Percentiles rank a stretch among this genome's conserved stretches.
These are phyloP conservation scores for Lerema accius DNA, from an alignment of 1,140 invertebrate species.

Conservation along the genomic window DNA sequence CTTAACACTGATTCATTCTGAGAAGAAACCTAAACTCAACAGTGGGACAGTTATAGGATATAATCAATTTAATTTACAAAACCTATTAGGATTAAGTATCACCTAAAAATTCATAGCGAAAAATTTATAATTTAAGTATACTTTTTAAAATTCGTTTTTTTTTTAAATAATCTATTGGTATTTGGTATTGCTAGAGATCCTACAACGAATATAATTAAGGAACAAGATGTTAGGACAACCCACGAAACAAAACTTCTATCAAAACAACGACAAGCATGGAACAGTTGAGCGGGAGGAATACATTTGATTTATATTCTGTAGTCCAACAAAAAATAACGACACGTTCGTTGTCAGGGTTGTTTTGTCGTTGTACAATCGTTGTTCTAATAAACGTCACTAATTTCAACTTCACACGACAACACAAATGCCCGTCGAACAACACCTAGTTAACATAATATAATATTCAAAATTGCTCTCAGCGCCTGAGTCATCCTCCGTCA, in stretches of 20 bases:
- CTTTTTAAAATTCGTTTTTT: no score
- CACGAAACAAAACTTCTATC: not conserved
- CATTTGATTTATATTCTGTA: conserved; percentile 10
- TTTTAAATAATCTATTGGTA: no score
- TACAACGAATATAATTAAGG: no score
- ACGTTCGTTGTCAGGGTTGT: conserved; percentile 16
- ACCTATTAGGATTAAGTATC: no score
- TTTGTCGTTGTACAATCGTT: conserved; percentile 53
- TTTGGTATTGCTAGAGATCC: no score
- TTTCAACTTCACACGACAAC: conserved; percentile 64
- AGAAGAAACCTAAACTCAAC: no score
- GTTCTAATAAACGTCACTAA: conserved; percentile 77
- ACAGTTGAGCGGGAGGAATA: not conserved
- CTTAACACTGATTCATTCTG: no score
- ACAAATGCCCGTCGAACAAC: conserved; percentile 53
- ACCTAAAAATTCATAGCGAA: no score
- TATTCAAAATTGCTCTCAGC: conserved; percentile 78
- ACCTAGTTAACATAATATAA: conserved; percentile 81
- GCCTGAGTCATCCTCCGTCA: conserved; percentile 76
- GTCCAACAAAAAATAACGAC: conserved; percentile 8
- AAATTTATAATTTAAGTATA: no score
- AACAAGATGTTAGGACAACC: no score
- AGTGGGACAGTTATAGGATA: no score
- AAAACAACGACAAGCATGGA: not conserved
- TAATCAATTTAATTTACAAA: no score